Percentiles rank a stretch among this genome's conserved stretches.
Evolutionary conservation across 2,797 vertebrate genomes (phyloP).

Genomic region (Syncerus caffer): DNA sequence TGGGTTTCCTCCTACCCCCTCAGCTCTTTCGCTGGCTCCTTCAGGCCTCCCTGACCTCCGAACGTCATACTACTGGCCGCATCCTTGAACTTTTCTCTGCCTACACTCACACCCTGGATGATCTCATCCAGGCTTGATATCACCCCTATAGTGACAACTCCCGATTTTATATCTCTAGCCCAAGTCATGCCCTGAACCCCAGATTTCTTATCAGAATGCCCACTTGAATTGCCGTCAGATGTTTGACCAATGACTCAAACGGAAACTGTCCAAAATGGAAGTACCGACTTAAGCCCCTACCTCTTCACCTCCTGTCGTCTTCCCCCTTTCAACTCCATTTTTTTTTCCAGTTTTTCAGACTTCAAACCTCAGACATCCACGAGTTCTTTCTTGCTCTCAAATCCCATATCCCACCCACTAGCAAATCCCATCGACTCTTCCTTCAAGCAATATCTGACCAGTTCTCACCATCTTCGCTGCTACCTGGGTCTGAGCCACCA

Average conservation of each 20-base stretch:
- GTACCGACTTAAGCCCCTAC: neutral
- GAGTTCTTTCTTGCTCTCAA: neutral
- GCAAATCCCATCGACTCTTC: neutral
- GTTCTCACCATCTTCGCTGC: accelerated
- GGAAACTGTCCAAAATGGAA: neutral
- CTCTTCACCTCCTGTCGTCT: neutral
- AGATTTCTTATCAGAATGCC: neutral
- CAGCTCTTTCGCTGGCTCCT: no score
- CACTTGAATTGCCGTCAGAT: neutral
- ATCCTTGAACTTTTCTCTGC: constrained; percentile 18
- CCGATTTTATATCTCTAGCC: neutral
- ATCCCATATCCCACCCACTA: neutral
- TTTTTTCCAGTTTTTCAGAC: neutral
- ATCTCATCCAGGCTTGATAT: constrained; percentile 14
- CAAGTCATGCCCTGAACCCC: constrained; percentile 6
- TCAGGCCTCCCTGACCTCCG: neutral
- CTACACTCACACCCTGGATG: neutral
- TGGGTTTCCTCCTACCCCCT: neutral
- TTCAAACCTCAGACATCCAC: accelerated
- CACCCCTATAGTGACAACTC: neutral
- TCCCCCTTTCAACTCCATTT: neutral
- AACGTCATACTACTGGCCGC: neutral
- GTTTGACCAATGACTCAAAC: neutral
- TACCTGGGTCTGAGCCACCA: no score
- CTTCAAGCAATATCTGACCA: neutral